A percentile compares a stretch with the other conserved stretches of the same genome.
phyloP scores from a whole-genome alignment of 2,797 vertebrate species.

The Oryzias sinensis region DNA sequence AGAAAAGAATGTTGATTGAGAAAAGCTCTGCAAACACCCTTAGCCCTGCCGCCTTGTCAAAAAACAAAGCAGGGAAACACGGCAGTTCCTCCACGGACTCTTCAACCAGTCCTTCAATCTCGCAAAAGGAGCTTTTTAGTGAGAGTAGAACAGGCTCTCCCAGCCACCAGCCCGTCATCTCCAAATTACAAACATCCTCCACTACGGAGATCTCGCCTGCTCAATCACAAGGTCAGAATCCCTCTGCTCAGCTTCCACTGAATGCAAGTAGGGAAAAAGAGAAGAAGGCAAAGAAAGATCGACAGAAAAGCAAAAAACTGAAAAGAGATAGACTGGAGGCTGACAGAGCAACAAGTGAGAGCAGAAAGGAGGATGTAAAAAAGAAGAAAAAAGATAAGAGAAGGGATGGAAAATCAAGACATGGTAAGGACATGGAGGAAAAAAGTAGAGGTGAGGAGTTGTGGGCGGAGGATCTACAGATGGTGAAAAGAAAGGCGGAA shows the following conservation, averaged over 20 bases:
- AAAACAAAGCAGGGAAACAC: conserved; percentile 79
- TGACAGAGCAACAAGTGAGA: conserved; percentile 43
- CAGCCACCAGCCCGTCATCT: conserved; percentile 43
- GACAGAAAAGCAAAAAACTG: conserved; percentile 61
- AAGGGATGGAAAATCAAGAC: conserved; percentile 59
- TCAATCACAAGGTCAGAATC: conserved; percentile 44
- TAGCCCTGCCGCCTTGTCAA: conserved; percentile 82
- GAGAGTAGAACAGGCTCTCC: conserved; percentile 50
- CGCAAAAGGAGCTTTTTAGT: conserved; percentile 51
- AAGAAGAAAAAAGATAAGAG: conserved; percentile 68
- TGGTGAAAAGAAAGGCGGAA: conserved; percentile 53
- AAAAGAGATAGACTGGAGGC: conserved; percentile 49
- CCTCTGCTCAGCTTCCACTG: conserved; percentile 24
- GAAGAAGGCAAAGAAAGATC: conserved; percentile 68
- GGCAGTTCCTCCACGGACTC: conserved; percentile 43
- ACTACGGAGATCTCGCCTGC: conserved; percentile 34
- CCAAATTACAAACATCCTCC: conserved; percentile 52
- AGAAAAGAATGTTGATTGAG: conserved; percentile 82
- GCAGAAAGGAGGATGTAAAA: conserved; percentile 50
- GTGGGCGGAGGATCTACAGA: conserved; percentile 48
- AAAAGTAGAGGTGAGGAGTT: conserved; percentile 39
- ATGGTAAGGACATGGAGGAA: conserved; percentile 55
- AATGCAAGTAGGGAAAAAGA: conserved; percentile 60
- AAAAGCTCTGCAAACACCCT: conserved; percentile 79
- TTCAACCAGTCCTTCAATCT: conserved; percentile 37